A percentile compares a stretch with the other conserved stretches of the same genome.
phyloP scores from a whole-genome alignment of 2,888 invertebrate genomes.

The Cryptocephalus primarius region DNA sequence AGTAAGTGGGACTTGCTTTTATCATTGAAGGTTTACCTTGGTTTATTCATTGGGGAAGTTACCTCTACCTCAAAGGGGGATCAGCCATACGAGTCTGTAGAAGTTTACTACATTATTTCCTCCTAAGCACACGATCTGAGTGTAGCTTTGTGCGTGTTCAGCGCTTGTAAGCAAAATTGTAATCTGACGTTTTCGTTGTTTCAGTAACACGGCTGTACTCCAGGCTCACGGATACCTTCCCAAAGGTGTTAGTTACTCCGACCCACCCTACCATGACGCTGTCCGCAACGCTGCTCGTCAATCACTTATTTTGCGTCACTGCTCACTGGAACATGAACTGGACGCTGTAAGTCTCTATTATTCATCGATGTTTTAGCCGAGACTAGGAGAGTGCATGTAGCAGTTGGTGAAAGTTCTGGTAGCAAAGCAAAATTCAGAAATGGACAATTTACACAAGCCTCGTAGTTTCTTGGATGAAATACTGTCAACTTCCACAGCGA shows the following conservation, averaged over 20 bases:
- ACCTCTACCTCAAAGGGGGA: neutral
- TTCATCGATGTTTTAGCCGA: too few species aligned
- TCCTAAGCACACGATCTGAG: too few species aligned
- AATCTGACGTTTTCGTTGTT: neutral
- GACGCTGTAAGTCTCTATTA: slow-evolving; percentile 49
- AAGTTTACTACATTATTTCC: too few species aligned
- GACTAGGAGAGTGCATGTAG: too few species aligned
- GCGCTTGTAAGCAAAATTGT: too few species aligned
- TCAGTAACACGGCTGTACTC: neutral
- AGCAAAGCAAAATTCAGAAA: too few species aligned
- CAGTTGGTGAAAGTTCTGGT: too few species aligned
- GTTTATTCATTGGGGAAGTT: neutral
- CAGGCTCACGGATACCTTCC: neutral
- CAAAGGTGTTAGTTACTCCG: slow-evolving; percentile 1
- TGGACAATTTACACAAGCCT: too few species aligned
- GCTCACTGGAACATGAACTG: slow-evolving; percentile 62
- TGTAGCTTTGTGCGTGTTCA: too few species aligned
- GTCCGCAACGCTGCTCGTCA: slow-evolving; percentile 1
- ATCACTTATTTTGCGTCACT: slow-evolving; percentile 28
- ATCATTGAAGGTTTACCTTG: neutral
- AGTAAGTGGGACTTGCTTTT: slow-evolving; percentile 41
- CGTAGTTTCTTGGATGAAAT: too few species aligned
- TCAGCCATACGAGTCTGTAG: too few species aligned
- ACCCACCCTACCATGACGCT: slow-evolving; percentile 6
- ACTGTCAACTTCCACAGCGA: too few species aligned